These are phyloP conservation scores for Gari tellinella DNA, from an alignment of 2,888 invertebrate species.

Conservation along the genomic window DNA sequence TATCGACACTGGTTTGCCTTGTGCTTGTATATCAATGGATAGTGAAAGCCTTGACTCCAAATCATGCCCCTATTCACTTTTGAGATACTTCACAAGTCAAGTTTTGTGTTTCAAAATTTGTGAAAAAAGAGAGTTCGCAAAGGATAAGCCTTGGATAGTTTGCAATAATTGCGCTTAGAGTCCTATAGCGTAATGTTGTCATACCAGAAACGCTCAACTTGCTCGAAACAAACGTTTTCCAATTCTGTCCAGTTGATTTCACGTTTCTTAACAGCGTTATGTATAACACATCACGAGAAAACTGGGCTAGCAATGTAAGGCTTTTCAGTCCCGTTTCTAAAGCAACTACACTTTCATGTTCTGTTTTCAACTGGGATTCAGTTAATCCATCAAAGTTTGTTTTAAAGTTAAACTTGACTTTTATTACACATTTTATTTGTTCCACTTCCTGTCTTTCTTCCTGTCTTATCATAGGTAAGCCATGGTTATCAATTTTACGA, in stretches of 20 bases:
- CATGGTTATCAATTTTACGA: too few species aligned
- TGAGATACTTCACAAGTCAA: conserved; percentile 2
- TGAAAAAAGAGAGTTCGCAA: conserved; percentile 5
- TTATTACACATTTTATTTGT: not conserved
- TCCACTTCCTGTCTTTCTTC: too few species aligned
- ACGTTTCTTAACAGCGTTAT: not conserved
- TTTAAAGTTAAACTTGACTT: conserved; percentile 3
- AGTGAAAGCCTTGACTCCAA: conserved; percentile 1
- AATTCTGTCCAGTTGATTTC: not conserved
- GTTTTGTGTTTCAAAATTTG: conserved; percentile 5
- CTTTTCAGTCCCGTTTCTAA: conserved; percentile 3
- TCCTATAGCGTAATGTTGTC: conserved; percentile 3
- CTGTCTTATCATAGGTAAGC: too few species aligned
- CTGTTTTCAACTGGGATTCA: not conserved
- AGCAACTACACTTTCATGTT: not conserved
- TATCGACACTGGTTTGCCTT: conserved; percentile 5
- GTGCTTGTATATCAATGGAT: conserved; percentile 1
- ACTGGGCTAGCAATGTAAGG: not conserved
- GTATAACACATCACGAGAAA: not conserved
- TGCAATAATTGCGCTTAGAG: conserved; percentile 1
- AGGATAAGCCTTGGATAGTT: conserved; percentile 1
- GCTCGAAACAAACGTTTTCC: conserved; percentile 2
- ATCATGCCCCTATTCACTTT: conserved; percentile 4
- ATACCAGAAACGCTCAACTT: not conserved
- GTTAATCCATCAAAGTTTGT: not conserved